Percentiles rank a stretch among this genome's conserved stretches.
Evolutionary conservation across 1,140 invertebrate species (phyloP).

Genomic region (Drosophila ambigua): DNA sequence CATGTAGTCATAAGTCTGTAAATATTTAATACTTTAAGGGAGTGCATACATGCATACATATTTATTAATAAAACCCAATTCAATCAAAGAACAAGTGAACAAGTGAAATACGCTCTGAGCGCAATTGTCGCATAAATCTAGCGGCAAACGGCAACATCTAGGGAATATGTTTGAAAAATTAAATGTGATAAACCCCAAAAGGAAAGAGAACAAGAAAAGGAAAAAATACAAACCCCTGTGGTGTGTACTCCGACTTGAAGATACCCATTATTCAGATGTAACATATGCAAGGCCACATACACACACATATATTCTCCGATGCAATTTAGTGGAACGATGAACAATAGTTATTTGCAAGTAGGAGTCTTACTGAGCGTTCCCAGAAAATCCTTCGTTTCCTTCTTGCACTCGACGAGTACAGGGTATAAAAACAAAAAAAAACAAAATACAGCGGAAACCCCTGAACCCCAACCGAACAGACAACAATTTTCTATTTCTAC

Average conservation of each 20-base stretch:
- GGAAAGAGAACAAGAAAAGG: constrained; percentile 27
- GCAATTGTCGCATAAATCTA: constrained; percentile 68
- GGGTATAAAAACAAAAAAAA: background rate
- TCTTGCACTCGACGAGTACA: background rate
- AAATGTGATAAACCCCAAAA: constrained; percentile 66
- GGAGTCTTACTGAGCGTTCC: no score
- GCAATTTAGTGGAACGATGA: no score
- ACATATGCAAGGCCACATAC: no score
- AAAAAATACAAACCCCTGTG: background rate
- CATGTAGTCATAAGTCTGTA: constrained; percentile 50
- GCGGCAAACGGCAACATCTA: constrained; percentile 53
- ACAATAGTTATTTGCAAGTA: no score
- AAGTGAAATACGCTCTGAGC: constrained; percentile 47
- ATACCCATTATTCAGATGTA: background rate
- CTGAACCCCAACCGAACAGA: background rate
- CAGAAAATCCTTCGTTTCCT: no score
- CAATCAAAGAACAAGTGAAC: constrained; percentile 56
- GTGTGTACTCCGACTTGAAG: background rate
- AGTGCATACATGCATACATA: constrained; percentile 14
- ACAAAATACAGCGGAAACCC: background rate
- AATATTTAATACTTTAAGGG: constrained; percentile 51
- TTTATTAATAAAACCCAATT: constrained; percentile 53
- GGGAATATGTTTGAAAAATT: constrained; percentile 69
- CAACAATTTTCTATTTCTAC: constrained; percentile 36
- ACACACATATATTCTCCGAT: no score